These are phyloP conservation scores for Rhabdomys dilectus DNA, from an alignment of 2,113 vertebrate genomes.

Conservation along the genomic window DNA sequence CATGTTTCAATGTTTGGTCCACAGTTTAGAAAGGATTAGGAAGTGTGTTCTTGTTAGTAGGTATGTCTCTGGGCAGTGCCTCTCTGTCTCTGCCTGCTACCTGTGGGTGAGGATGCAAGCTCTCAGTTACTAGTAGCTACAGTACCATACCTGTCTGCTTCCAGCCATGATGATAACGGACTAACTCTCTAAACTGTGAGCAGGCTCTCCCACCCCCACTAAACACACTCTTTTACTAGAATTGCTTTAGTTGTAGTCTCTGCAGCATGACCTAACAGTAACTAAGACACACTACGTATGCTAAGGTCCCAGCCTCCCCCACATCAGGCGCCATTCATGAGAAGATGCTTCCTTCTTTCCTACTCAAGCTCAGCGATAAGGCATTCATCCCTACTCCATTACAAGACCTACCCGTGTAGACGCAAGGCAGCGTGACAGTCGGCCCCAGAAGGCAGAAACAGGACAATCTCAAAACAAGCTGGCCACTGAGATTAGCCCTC, in stretches of 20 bases:
- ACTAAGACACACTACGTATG: not conserved
- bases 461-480: not conserved
- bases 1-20: not conserved
- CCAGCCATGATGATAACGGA: not conserved
- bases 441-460: not conserved
- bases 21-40: not conserved
- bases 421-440: not conserved
- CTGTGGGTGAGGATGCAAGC: not conserved
- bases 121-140: not conserved
- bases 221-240: not conserved
- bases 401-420: not conserved
- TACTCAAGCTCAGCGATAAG: not conserved
- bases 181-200: not conserved
- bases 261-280: not conserved
- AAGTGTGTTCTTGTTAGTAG: not conserved
- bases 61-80: not conserved
- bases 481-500: not conserved
- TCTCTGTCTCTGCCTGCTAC: not conserved
- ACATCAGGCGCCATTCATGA: not conserved
- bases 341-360: not conserved
- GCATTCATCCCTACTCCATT: not conserved
- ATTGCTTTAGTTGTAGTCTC: not conserved
- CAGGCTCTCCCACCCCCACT: too few species aligned
- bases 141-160: not conserved
- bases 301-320: slow-evolving; percentile 11